These are phyloP conservation scores for Drosophila novamexicana DNA, from an alignment of 1,140 invertebrate species.

Conservation along the genomic window DNA sequence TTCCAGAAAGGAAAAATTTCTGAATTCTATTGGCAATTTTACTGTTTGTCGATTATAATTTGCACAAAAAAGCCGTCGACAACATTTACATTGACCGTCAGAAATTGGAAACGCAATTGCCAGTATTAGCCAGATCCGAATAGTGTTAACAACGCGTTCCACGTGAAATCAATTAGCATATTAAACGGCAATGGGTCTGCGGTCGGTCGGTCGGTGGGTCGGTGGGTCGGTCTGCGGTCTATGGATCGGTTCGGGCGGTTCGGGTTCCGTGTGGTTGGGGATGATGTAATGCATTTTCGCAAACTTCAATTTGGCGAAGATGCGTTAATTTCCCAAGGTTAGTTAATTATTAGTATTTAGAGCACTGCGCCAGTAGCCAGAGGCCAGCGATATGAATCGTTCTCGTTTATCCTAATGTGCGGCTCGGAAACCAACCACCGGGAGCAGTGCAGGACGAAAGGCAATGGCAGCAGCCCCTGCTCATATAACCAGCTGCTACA, in stretches of 20 bases:
- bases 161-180: slow-evolving; percentile 80
- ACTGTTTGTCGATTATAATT: background rate
- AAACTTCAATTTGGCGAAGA: slow-evolving; percentile 61
- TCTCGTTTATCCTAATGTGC: slow-evolving; percentile 7
- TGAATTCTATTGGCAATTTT: background rate
- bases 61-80: background rate
- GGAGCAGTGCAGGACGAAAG: background rate
- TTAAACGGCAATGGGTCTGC: slow-evolving; percentile 43
- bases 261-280: background rate
- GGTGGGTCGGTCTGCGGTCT: background rate
- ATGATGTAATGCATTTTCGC: slow-evolving; percentile 73
- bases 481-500: slow-evolving; percentile 13
- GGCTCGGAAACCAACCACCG: slow-evolving; percentile 24
- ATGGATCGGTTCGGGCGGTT: background rate
- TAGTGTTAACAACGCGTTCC: slow-evolving; percentile 56
- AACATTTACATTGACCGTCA: background rate
- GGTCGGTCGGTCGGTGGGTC: background rate
- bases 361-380: slow-evolving; percentile 43
- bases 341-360: slow-evolving; percentile 54
- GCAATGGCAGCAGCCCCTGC: slow-evolving; percentile 28
- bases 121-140: slow-evolving; percentile 25
- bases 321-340: slow-evolving; percentile 71
- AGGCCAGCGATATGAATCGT: slow-evolving; percentile 9
- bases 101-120: slow-evolving; percentile 14
- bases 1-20: background rate